phyloP scores from a whole-genome alignment of 2,888 invertebrate genomes.

The Troides helena region DNA sequence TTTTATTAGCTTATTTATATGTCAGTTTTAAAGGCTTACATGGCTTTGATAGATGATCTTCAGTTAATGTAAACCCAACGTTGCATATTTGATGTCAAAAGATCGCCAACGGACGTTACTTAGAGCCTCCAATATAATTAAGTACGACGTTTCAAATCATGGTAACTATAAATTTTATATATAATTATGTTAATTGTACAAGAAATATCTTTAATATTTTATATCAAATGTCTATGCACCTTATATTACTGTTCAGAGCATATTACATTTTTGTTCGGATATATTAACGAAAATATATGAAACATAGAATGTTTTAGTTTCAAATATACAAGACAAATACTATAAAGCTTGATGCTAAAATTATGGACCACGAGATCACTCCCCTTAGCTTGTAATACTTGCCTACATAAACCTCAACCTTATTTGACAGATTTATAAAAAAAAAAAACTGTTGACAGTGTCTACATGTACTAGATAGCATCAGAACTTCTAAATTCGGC shows the following conservation, averaged over 20 bases:
- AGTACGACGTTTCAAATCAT: slow-evolving; percentile 1
- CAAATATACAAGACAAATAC: neutral
- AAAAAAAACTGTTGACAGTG: neutral
- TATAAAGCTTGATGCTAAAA: neutral
- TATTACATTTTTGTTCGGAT: too few species aligned
- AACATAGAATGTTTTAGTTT: neutral
- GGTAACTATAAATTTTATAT: neutral
- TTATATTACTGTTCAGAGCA: too few species aligned
- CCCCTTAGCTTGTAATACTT: neutral
- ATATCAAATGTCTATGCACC: too few species aligned
- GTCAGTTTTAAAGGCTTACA: slow-evolving; percentile 17
- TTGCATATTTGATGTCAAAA: slow-evolving; percentile 29
- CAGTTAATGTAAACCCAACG: slow-evolving; percentile 15
- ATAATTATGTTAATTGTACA: neutral
- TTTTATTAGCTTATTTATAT: slow-evolving; percentile 21
- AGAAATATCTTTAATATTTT: neutral
- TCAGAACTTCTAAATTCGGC: neutral
- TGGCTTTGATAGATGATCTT: slow-evolving; percentile 28
- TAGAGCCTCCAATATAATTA: slow-evolving; percentile 23
- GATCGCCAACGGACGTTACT: slow-evolving; percentile 22
- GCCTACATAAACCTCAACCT: neutral
- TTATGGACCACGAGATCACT: neutral
- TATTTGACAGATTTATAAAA: neutral
- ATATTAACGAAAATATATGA: too few species aligned
- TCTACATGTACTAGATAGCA: slow-evolving; percentile 1